These are phyloP conservation scores for Hemicrepidius hirtus DNA, from an alignment of 2,888 invertebrate genomes.

Conservation along the genomic window DNA sequence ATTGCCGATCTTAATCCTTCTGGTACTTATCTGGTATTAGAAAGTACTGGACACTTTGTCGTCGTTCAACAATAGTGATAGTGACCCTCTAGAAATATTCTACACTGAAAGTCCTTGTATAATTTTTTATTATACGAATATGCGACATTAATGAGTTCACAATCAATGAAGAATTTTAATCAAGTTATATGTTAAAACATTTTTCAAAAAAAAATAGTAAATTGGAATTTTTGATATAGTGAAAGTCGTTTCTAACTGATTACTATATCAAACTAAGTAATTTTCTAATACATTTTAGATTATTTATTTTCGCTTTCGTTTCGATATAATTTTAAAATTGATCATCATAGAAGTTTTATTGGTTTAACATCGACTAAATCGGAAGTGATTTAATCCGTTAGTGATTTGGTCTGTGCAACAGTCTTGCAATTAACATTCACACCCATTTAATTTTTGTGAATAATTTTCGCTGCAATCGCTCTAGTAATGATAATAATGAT, in stretches of 20 bases:
- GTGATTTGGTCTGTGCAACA: not conserved
- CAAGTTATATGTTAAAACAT: not conserved
- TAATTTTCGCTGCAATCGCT: slow-evolving; percentile 4
- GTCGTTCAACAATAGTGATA: slow-evolving; percentile 1
- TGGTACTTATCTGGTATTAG: slow-evolving; percentile 9
- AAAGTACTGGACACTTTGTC: slow-evolving; percentile 9
- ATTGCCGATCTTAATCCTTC: slow-evolving; percentile 1
- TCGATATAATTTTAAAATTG: slow-evolving; percentile 1
- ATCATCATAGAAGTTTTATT: not conserved
- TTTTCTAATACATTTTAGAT: not conserved
- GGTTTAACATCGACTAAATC: not conserved
- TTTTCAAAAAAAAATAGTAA: not conserved
- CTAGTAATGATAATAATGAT: slow-evolving; percentile 10
- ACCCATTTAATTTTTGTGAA: not conserved
- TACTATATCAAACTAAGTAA: not conserved
- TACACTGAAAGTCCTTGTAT: not conserved
- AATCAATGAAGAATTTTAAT: too few species aligned
- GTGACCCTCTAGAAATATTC: not conserved
- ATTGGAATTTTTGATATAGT: too few species aligned
- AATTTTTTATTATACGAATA: not conserved
- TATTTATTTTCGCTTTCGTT: slow-evolving; percentile 5
- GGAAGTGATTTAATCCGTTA: not conserved
- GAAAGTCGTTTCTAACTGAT: not conserved
- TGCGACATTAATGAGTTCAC: too few species aligned
- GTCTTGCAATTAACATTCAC: slow-evolving; percentile 3